These are phyloP conservation scores for Mus spretus DNA, from an alignment of 2,797 vertebrate species.

Conservation along the genomic window DNA sequence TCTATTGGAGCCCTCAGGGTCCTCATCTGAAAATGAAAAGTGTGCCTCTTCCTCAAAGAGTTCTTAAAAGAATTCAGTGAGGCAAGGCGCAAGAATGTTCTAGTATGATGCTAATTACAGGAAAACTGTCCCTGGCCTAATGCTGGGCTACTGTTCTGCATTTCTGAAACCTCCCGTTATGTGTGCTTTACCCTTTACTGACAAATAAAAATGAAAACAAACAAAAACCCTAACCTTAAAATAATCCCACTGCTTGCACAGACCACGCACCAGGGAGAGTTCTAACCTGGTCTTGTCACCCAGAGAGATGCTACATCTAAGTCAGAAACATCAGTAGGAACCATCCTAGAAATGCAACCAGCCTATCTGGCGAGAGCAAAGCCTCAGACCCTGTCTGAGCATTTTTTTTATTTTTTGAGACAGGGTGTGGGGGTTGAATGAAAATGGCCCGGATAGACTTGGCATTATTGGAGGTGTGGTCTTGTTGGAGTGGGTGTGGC, in stretches of 20 bases:
- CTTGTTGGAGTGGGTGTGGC: background rate
- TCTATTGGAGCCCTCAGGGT: background rate
- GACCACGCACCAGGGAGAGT: background rate
- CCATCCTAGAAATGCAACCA: background rate
- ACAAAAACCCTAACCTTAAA: background rate
- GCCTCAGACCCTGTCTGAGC: background rate
- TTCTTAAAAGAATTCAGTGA: background rate
- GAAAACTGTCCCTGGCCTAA: background rate
- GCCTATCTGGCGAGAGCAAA: background rate
- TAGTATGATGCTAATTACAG: accelerated
- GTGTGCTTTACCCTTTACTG: background rate
- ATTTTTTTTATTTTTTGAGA: background rate
- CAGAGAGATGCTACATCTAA: background rate
- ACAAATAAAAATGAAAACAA: background rate
- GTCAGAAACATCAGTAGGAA: background rate
- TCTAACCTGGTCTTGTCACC: background rate
- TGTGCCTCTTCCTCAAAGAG: too few relatives aligned
- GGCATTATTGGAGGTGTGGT: too few relatives aligned
- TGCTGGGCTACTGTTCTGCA: background rate
- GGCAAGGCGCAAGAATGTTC: background rate
- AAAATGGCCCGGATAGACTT: background rate
- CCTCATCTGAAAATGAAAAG: background rate
- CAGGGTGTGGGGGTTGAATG: background rate
- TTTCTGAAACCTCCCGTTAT: constrained; percentile 32
- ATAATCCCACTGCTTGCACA: background rate